Percentiles rank a stretch among this genome's conserved stretches.
Conservation (phyloP, 2,797 vertebrate species). For the Melanotaenia boesemani region DNA sequence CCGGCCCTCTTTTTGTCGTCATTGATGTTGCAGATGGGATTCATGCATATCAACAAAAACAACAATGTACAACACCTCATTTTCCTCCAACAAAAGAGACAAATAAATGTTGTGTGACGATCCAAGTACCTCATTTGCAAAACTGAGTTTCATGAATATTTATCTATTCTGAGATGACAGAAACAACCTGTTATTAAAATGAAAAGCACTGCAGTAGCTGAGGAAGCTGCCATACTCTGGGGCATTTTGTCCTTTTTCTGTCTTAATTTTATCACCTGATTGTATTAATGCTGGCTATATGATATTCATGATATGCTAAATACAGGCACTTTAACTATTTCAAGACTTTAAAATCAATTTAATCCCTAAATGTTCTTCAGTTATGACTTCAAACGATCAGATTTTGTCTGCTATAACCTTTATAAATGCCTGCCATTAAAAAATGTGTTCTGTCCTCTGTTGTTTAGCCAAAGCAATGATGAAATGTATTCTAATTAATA, state of each 20-base stretch:
- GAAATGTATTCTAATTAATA: not conserved
- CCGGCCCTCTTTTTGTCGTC: constrained; percentile 9
- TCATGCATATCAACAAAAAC: constrained; percentile 55
- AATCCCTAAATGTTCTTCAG: constrained; percentile 35
- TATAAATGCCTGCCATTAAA: constrained; percentile 68
- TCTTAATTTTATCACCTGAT: constrained; percentile 34
- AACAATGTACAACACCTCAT: constrained; percentile 27
- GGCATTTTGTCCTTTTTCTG: constrained; percentile 22
- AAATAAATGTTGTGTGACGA: constrained; percentile 34
- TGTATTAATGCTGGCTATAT: constrained; percentile 24
- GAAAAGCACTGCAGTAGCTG: constrained; percentile 10
- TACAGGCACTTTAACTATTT: constrained; percentile 7
- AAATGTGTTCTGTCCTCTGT: constrained; percentile 53
- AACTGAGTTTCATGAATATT: constrained; percentile 52
- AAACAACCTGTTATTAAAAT: constrained; percentile 25
- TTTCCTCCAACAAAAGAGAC: constrained; percentile 24
- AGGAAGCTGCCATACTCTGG: constrained; percentile 9
- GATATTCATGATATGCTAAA: constrained; percentile 20
- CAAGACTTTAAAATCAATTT: constrained; percentile 7
- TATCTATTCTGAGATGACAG: constrained; percentile 34
- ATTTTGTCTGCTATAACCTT: constrained; percentile 48
- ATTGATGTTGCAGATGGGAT: constrained; percentile 51
- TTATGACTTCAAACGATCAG: constrained; percentile 31
- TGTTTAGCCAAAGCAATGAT: constrained; percentile 49
- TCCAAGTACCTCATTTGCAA: constrained; percentile 48